A percentile compares a stretch with the other conserved stretches of the same genome.
These are phyloP conservation scores for Linurgus olivaceus DNA, from an alignment of 2,797 vertebrate species.

Conservation along the genomic window DNA sequence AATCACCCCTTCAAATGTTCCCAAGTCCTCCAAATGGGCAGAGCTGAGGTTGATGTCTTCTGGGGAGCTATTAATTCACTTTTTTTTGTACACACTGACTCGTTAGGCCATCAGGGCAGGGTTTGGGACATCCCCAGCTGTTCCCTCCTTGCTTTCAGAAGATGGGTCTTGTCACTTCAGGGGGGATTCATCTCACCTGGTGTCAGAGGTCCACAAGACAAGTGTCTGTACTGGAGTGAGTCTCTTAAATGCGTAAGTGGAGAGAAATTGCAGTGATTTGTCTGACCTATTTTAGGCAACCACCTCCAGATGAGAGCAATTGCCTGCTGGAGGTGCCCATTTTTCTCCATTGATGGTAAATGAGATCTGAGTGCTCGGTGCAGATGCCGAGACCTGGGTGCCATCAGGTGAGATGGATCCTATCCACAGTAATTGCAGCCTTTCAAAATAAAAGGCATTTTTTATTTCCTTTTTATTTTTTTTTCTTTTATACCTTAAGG, in stretches of 20 bases:
- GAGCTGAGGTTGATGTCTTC: not conserved
- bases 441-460: not conserved
- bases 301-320: slow-evolving; percentile 39
- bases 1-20: not conserved
- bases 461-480: no score
- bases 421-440: not conserved
- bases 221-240: not conserved
- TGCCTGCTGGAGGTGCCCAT: slow-evolving; percentile 27
- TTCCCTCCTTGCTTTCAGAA: not conserved
- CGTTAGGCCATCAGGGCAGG: rapidly evolving
- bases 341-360: slow-evolving; percentile 32
- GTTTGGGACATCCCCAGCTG: not conserved
- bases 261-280: slow-evolving; percentile 50
- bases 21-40: not conserved
- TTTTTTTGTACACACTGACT: not conserved
- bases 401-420: slow-evolving; percentile 13
- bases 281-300: slow-evolving; percentile 45
- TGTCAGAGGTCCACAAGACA: slow-evolving; percentile 9
- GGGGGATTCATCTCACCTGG: not conserved
- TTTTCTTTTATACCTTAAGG: no score
- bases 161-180: not conserved
- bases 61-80: not conserved
- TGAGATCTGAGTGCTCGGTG: slow-evolving; percentile 22
- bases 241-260: slow-evolving; percentile 38
- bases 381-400: not conserved